These are phyloP conservation scores for Triops longicaudatus DNA, from an alignment of 1,140 invertebrate species.

Conservation along the genomic window DNA sequence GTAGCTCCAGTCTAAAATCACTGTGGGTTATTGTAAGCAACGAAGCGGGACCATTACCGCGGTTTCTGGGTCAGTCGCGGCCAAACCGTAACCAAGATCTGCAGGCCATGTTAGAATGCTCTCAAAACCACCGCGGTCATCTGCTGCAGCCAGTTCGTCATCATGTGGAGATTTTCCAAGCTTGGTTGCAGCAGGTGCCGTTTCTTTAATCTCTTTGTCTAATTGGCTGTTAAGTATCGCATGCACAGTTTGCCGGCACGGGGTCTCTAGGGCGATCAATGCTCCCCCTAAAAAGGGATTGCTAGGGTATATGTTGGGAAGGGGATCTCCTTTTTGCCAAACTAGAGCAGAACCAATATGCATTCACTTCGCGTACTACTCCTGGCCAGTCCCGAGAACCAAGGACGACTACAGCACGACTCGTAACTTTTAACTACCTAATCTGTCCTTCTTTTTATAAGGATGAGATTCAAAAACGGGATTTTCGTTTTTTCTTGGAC, in stretches of 20 bases:
- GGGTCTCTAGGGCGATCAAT: no score
- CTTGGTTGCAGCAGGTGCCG: no score
- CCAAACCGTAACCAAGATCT: conserved; percentile 14
- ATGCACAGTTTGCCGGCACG: background rate
- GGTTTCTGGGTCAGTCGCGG: conserved; percentile 8
- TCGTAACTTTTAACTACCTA: background rate
- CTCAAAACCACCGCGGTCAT: conserved; percentile 12
- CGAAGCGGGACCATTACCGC: background rate
- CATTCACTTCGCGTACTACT: background rate
- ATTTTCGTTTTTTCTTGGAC: background rate
- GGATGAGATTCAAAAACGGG: background rate
- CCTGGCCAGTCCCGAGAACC: background rate
- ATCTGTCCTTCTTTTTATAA: background rate
- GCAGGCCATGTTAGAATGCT: background rate
- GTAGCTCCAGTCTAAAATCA: background rate
- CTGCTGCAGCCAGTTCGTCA: background rate
- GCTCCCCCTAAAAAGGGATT: background rate
- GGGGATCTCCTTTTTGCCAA: background rate
- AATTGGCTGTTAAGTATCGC: background rate
- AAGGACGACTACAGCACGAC: background rate
- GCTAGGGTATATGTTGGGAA: background rate
- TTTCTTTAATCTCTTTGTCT: no score
- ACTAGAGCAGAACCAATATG: conserved; percentile 15
- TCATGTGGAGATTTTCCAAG: no score
- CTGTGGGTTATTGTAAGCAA: conserved; percentile 12